Base-by-base conservation (phyloP, 2,888 invertebrate species). In the Osmoderma eremita region DNA sequence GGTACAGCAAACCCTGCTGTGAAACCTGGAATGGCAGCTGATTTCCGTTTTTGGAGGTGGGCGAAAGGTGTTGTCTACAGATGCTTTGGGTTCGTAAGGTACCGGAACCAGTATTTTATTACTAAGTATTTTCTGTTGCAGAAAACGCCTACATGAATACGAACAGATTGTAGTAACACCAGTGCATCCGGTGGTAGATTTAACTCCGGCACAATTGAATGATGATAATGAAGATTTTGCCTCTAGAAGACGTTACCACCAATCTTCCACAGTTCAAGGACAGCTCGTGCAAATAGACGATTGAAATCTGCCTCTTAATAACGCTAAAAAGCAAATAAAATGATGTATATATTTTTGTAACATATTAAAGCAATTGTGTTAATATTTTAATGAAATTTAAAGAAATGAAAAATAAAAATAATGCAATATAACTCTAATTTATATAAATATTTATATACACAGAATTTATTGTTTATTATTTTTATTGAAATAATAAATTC, bases 171-270 rank as follows among this genome's bases (percentile, higher is more conserved):
- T 94, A 3, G 93, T 94, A 64, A 92, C 94, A 5, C 93, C 94
- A 0, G 88, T 91, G 10, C 91, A 92, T 81, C 90, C 91, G 0
- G 91, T 90, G 63, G 88, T 94, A 36, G 88, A 91, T 72, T 87
- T 95, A 38, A 90, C 90, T 72, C 91, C 94, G 63, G 90, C 95
- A 68, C 93, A 97, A 78, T 84, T 97, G 62, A 98, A 96, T 73
- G 96, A 97, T 78, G 95, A 96, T 78, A 98, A 97, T 82, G 92
- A 93, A 82, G 98, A 98, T 83, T 98, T 97, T 83, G 91, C 96
- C 8, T 92, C 92, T 65, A 88, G 98, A 72, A 90, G 94, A 75
- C 89, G 95, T 72, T 98, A 97, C 83, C 98, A 98, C 84, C 96
- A 96, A 81, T 93, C 94, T 30, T 90, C 93, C 0, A 90, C 92